Percentiles rank a stretch among this genome's conserved stretches.
These are phyloP conservation scores for Oreochromis niloticus DNA, from an alignment of 2,113 vertebrate genomes.

Conservation along the genomic window DNA sequence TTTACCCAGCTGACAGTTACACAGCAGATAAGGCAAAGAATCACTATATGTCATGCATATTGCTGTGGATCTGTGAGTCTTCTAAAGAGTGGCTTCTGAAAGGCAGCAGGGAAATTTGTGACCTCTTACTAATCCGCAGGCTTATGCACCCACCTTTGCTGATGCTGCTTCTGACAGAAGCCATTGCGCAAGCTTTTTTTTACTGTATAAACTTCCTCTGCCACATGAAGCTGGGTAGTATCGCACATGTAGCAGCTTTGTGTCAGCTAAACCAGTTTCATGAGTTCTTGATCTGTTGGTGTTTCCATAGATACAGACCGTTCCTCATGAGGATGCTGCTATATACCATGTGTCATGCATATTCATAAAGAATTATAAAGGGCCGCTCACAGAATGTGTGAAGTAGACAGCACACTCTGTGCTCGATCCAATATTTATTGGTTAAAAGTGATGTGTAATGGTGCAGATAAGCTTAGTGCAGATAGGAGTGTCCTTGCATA, in stretches of 20 bases:
- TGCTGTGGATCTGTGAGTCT: background rate
- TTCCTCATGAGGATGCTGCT: slow-evolving; percentile 10
- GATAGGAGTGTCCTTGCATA: background rate
- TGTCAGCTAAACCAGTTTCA: background rate
- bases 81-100: background rate
- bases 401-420: background rate
- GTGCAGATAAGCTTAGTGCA: background rate
- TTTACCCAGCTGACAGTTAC: background rate
- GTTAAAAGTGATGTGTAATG: background rate
- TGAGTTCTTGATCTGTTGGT: background rate
- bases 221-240: background rate
- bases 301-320: slow-evolving; percentile 20
- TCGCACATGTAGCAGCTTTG: background rate
- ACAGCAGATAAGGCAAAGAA: background rate
- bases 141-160: background rate
- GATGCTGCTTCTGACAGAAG: background rate
- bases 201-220: background rate
- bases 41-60: background rate
- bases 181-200: background rate
- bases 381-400: background rate
- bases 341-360: background rate
- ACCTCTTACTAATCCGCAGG: background rate
- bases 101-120: background rate
- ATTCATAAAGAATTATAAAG: slow-evolving; percentile 1
- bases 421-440: background rate